Conservation (phyloP, 2,797 vertebrate genomes). For the Sebastes trivittatus region DNA sequence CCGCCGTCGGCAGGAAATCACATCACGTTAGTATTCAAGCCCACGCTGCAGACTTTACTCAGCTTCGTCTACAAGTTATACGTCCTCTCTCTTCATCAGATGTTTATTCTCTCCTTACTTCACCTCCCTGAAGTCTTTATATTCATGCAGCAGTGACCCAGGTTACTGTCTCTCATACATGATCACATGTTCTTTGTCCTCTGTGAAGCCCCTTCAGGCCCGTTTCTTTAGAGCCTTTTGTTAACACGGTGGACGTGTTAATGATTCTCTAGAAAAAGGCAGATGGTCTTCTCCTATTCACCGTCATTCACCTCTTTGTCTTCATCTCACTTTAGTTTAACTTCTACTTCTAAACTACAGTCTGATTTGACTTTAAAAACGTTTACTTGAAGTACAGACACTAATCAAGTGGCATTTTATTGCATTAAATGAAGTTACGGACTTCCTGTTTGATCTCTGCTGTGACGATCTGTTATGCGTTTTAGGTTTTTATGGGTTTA, state of each 20-base stretch:
- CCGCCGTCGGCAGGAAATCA: slow-evolving; percentile 27
- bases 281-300: background rate
- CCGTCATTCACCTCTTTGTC: background rate
- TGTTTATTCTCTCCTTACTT: background rate
- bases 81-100: slow-evolving; percentile 1
- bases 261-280: slow-evolving; percentile 20
- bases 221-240: background rate
- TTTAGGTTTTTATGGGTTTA: background rate
- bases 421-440: background rate
- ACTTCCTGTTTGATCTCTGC: background rate
- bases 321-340: background rate
- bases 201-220: background rate
- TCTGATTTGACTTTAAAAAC: background rate
- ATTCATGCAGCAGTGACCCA: background rate
- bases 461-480: background rate
- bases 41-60: slow-evolving; percentile 12
- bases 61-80: background rate
- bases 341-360: background rate
- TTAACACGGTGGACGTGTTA: background rate
- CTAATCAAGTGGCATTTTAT: background rate
- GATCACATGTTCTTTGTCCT: background rate
- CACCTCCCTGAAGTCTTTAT: background rate
- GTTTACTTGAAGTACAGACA: background rate
- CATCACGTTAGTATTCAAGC: slow-evolving; percentile 32
- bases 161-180: background rate